phyloP scores from a whole-genome alignment of 2,888 invertebrate genomes.

The Chrysomela aeneicollis region DNA sequence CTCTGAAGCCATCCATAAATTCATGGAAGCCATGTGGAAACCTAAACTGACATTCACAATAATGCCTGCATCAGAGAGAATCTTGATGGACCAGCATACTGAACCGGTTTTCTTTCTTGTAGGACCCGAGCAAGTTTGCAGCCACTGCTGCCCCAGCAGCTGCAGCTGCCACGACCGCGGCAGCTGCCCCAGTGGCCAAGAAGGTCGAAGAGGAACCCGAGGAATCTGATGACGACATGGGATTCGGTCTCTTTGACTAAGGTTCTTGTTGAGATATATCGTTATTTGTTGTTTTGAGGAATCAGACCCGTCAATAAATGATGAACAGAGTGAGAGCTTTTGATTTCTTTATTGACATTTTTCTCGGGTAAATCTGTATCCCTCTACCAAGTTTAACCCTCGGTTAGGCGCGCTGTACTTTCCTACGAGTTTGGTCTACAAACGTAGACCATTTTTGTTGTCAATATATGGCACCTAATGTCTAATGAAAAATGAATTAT shows the following conservation, averaged over 20 bases:
- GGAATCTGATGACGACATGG: slow-evolving; percentile 97
- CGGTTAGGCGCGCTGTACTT: not conserved
- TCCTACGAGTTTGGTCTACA: not conserved
- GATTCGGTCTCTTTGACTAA: slow-evolving; percentile 93
- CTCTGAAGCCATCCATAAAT: not conserved
- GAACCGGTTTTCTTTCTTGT: slow-evolving; percentile 1
- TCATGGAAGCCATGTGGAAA: slow-evolving; percentile 46
- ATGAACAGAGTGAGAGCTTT: slow-evolving; percentile 23
- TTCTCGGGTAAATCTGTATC: too few species aligned
- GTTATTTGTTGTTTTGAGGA: slow-evolving; percentile 41
- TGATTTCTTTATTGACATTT: slow-evolving; percentile 9
- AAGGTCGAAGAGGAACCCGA: slow-evolving; percentile 85
- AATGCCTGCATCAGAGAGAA: not conserved
- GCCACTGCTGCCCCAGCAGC: slow-evolving; percentile 60
- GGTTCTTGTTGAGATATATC: not conserved
- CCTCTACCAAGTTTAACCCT: too few species aligned
- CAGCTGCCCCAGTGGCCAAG: slow-evolving; percentile 77
- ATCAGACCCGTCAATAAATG: slow-evolving; percentile 53
- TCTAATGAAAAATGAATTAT: too few species aligned
- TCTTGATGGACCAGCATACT: not conserved
- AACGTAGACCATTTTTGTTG: too few species aligned
- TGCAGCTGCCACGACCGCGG: slow-evolving; percentile 69
- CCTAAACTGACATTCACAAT: slow-evolving; percentile 43
- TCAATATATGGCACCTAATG: too few species aligned
- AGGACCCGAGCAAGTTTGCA: slow-evolving; percentile 95